A percentile compares a stretch with the other conserved stretches of the same genome.
These are phyloP conservation scores for Meleagris gallopavo DNA, from an alignment of 2,113 vertebrate species.

Conservation along the genomic window DNA sequence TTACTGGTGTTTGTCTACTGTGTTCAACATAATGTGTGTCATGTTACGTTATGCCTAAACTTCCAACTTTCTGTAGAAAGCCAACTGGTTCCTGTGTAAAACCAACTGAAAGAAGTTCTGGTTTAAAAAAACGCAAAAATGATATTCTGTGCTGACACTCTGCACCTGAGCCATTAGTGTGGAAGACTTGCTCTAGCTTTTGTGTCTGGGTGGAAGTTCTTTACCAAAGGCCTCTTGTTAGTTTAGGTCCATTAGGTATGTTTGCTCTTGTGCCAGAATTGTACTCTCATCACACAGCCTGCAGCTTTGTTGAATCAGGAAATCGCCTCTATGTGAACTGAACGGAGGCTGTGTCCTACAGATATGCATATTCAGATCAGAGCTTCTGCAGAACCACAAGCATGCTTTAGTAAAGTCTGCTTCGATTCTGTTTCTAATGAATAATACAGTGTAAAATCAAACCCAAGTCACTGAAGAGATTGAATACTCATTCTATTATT, in stretches of 20 bases:
- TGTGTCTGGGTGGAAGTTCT: not conserved
- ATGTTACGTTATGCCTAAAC: too few relatives aligned
- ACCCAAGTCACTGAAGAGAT: not conserved
- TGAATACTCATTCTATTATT: not conserved
- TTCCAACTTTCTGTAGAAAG: not conserved
- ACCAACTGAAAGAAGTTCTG: not conserved
- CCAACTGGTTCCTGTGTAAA: not conserved
- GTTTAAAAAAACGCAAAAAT: not conserved
- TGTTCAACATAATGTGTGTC: not conserved
- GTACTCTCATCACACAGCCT: not conserved
- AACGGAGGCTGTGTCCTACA: not conserved
- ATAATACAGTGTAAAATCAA: not conserved
- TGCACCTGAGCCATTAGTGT: not conserved
- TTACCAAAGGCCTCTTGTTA: not conserved
- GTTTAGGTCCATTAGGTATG: not conserved
- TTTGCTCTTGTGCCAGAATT: not conserved
- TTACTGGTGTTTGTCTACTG: not conserved
- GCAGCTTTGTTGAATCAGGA: not conserved
- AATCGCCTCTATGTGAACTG: not conserved
- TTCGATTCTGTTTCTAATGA: not conserved
- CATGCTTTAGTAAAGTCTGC: not conserved
- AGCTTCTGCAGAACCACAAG: not conserved
- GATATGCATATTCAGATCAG: not conserved
- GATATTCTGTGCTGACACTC: too few relatives aligned
- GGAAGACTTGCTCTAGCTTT: not conserved